These are phyloP conservation scores for Bolinopsis microptera DNA, from an alignment of 37 sponge, comb jelly and placozoan species.

Conservation along the genomic window DNA sequence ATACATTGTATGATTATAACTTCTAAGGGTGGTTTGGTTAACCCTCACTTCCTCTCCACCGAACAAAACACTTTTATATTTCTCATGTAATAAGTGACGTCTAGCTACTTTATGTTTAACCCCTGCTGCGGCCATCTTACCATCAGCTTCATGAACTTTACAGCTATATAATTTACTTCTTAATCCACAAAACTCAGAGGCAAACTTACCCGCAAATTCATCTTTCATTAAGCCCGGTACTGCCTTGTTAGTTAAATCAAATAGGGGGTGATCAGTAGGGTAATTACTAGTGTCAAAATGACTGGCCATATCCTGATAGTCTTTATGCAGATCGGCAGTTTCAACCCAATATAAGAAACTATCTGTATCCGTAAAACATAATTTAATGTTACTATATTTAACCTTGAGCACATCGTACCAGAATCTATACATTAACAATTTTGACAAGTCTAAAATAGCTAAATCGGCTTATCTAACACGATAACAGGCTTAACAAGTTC, in stretches of 20 bases:
- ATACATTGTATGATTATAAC: background rate
- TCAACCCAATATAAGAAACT: background rate
- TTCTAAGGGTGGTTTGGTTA: slow-evolving; percentile 5
- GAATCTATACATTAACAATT: slow-evolving; percentile 38
- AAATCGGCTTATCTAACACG: background rate
- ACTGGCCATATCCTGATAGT: background rate
- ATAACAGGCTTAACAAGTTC: background rate
- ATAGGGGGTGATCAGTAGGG: background rate
- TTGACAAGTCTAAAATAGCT: slow-evolving; percentile 47
- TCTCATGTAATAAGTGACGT: background rate
- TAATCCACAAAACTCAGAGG: slow-evolving; percentile 36
- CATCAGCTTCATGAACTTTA: background rate
- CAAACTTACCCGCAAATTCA: background rate
- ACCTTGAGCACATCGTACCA: background rate
- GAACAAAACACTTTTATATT: background rate
- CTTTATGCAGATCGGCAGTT: background rate
- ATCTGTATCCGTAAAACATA: slow-evolving; percentile 44
- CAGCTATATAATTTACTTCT: slow-evolving; percentile 16
- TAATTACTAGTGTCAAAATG: slow-evolving; percentile 21
- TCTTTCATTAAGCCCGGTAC: slow-evolving; percentile 57
- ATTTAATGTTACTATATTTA: background rate
- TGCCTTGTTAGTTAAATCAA: background rate
- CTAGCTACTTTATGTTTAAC: background rate
- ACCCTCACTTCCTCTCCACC: background rate
- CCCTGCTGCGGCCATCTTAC: slow-evolving; percentile 24